Conservation (phyloP, 2,888 invertebrate species). For the Eupithecia inturbata region DNA sequence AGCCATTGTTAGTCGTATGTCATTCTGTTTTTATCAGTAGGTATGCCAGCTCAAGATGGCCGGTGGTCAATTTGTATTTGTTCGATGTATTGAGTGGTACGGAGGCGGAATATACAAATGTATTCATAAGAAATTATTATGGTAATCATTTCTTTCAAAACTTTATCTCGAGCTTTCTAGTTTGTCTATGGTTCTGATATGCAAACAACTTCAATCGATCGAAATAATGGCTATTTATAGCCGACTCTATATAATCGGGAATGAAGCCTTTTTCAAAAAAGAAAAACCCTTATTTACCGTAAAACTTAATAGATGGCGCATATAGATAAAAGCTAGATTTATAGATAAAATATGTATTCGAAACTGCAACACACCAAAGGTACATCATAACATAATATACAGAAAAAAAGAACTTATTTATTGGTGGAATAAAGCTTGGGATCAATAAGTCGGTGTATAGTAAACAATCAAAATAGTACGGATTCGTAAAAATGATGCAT, state of each 20-base stretch:
- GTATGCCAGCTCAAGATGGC: conserved; percentile 51
- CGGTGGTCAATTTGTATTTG: conserved; percentile 57
- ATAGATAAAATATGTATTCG: too few relatives aligned
- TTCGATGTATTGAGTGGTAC: conserved; percentile 37
- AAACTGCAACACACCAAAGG: too few relatives aligned
- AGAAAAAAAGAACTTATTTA: too few relatives aligned
- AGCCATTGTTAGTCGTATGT: conserved; percentile 52
- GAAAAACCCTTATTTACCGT: background rate
- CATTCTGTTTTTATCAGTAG: conserved; percentile 60
- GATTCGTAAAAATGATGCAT: too few relatives aligned
- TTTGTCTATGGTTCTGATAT: background rate
- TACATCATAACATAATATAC: too few relatives aligned
- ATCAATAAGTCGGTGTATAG: too few relatives aligned
- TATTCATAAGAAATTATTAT: conserved; percentile 24
- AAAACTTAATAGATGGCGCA: background rate
- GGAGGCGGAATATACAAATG: conserved; percentile 32
- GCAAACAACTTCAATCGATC: background rate
- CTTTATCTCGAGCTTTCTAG: background rate
- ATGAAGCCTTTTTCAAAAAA: background rate
- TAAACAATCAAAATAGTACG: too few relatives aligned
- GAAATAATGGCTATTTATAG: background rate
- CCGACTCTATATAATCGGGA: background rate
- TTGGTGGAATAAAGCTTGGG: too few relatives aligned
- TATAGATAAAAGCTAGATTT: too few relatives aligned
- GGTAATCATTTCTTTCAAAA: conserved; percentile 13